Evolutionary conservation across 2,113 vertebrate species (phyloP), one percentile per base, ranked within the genome.

Genomic region (Garra rufa): DNA sequence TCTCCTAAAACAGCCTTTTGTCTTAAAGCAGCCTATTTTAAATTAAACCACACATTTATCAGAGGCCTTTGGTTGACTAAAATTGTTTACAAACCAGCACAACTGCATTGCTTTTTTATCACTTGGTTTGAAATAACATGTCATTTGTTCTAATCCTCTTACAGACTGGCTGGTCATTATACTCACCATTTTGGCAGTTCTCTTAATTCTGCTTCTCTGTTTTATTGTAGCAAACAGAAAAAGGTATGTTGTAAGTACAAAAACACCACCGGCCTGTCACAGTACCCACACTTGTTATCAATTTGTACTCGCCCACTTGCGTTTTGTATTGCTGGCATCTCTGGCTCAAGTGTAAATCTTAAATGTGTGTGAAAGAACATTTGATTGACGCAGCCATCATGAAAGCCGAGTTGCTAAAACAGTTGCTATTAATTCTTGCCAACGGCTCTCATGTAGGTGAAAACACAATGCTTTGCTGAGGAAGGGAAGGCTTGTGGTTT

Each of bases 91-190:
- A 67, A 9, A 34, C 28, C 30, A 38, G 30, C 8, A n/a, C 46
- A 82, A n/a, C 28, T n/a, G 30, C 6, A 74, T 19, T 13, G 11
- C 14, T 30, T 9, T 19, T 1, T 59, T 4, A 30, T 28, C 17
- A 19, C 0, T 19, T 38, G 44, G 6, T 44, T 1, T 55, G 30
- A 65, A 55, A 74, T 76, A 1, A 17, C 17, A n/a, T 83, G 5
- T 57, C 0, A 9, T 82, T 9, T 77, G 4, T 73, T 73, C 6
- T 46, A 14, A 44, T 38, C 44, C 87, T 41, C 71, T 48, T 87
- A 4, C 83, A 95, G 94, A 92, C 85, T 95, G 91, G 94, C 78
- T 93, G 83, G 77, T 95, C 9, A 90, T 95, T 75, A 0, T 93
- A 5, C 1, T 21, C 7, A 90, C 91, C 52, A 73, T 94, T 19